Evolutionary conservation across 2,888 invertebrate genomes (phyloP), one percentile per base, ranked within the genome.

Genomic region (Sarcophaga caerulescens): DNA sequence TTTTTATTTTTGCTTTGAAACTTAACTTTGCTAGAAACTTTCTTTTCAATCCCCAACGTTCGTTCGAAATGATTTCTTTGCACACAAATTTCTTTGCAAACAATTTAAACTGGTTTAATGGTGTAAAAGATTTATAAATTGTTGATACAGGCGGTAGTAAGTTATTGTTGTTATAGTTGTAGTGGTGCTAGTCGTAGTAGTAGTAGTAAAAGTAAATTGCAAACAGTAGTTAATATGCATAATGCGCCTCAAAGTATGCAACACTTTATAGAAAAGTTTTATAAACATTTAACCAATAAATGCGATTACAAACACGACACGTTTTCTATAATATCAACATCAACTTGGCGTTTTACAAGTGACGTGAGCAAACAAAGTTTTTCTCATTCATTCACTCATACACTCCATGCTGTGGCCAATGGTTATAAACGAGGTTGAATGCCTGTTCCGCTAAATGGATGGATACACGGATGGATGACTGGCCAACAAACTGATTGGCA

Each of bases 211-310:
- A 68, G 57, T 69, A 21, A 47, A 69, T 14, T 69, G 35, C 35
- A 21, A 52, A 69, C 17, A 68, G 52, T 77, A 69, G 65, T 84
- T 79, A 84, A 62, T 63, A 84, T 84, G 75, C 84, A 84, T 75
- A 70, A 65, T 62, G 66, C 17, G 69, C 78, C 75, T 75, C 47
- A 71, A 69, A 85, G 81, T 73, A 78, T 85, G 81, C 78, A 78
- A 74, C 85, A 81, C 74, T 85, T 81, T 52, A 70, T 62, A 59
- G 69, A 80, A 71, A 74, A 62, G 45, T 74, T 62, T 74, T 74
- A 62, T 76, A 74, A 81, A 73, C 85, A 78, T 81, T 81, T 85
- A 68, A 44, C 69, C 74, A 68, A 69, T 52, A 52, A 52, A 52
- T 52, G 5, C 69, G 85, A 77, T 71, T 85, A 81, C 60, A 85